Percentiles rank a stretch among this genome's conserved stretches.
Evolutionary conservation across 2,888 invertebrate species (phyloP).

Genomic region (Listrodromus nycthemerus): DNA sequence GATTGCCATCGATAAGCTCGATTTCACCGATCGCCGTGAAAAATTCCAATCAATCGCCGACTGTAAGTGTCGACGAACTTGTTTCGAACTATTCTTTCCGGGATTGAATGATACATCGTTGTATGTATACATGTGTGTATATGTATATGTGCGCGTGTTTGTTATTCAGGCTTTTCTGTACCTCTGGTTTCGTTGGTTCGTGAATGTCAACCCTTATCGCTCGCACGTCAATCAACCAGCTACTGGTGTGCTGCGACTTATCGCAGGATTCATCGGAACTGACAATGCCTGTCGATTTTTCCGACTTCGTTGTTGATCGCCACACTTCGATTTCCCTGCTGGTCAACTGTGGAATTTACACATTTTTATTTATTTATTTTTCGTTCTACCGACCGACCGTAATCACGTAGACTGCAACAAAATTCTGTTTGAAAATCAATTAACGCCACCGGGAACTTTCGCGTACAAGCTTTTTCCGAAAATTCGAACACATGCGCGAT

Average conservation of each 20-base stretch:
- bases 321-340: constrained; percentile 48
- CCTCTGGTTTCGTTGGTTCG: constrained; percentile 57
- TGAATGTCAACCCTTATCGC: constrained; percentile 77
- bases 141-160: neutral
- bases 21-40: constrained; percentile 5
- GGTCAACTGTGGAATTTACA: constrained; percentile 39
- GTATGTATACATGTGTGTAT: neutral
- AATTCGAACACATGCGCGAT: no score
- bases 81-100: constrained; percentile 4
- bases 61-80: neutral
- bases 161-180: constrained; percentile 26
- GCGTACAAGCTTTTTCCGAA: no score
- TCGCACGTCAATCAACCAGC: constrained; percentile 76
- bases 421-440: no score
- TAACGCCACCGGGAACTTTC: no score
- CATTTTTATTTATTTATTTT: constrained; percentile 3
- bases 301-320: constrained; percentile 69
- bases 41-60: constrained; percentile 2
- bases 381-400: constrained; percentile 20
- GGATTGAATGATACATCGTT: neutral
- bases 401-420: neutral
- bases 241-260: constrained; percentile 74
- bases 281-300: constrained; percentile 80
- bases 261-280: constrained; percentile 79
- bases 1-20: neutral